These are phyloP conservation scores for Plagodis dolabraria DNA, from an alignment of 2,888 invertebrate genomes.

Conservation along the genomic window DNA sequence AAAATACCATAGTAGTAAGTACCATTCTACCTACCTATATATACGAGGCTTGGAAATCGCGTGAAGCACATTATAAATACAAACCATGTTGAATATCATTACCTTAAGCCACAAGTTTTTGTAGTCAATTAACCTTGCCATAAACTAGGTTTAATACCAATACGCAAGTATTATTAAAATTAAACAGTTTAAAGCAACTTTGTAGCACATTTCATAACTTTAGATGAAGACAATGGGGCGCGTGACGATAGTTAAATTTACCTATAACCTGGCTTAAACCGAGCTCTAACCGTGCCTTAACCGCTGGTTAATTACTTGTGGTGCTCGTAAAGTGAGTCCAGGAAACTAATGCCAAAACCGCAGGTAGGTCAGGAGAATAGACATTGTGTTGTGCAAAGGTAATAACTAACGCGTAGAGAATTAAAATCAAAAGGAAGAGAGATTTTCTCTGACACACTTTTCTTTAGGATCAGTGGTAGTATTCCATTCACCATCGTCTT, in stretches of 20 bases:
- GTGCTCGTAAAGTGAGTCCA: constrained; percentile 61
- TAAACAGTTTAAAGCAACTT: constrained; percentile 43
- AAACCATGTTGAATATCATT: not conserved
- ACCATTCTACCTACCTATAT: too few species aligned
- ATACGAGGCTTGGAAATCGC: too few species aligned
- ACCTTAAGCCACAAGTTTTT: constrained; percentile 1
- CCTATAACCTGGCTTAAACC: constrained; percentile 16
- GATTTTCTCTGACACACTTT: constrained; percentile 7
- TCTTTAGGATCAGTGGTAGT: not conserved
- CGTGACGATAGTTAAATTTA: constrained; percentile 57
- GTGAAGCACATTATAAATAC: too few species aligned
- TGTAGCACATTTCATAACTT: constrained; percentile 58
- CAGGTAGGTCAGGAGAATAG: constrained; percentile 67
- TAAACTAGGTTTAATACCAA: constrained; percentile 12
- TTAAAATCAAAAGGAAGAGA: constrained; percentile 10
- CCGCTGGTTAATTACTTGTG: constrained; percentile 76
- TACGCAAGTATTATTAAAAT: constrained; percentile 13
- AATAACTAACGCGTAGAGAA: constrained; percentile 20
- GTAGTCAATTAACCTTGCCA: constrained; percentile 10
- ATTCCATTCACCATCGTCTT: too few species aligned
- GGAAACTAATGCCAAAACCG: constrained; percentile 77
- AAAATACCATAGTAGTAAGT: too few species aligned
- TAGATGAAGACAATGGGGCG: constrained; percentile 58
- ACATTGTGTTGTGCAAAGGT: constrained; percentile 41
- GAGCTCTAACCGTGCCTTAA: constrained; percentile 52